phyloP scores from a whole-genome alignment of 2,888 invertebrate species.

The Nephrotoma flavescens region DNA sequence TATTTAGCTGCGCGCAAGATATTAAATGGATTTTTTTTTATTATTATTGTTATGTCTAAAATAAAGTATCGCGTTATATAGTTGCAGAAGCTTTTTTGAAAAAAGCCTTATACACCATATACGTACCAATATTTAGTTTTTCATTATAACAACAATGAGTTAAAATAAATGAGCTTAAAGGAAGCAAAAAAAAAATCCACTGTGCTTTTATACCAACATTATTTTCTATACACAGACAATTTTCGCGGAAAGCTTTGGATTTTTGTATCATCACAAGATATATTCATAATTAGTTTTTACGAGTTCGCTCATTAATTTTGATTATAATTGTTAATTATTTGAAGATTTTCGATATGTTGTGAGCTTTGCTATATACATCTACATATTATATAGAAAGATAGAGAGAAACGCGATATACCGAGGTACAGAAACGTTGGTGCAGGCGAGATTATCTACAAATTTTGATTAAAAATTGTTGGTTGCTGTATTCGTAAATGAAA shows the following conservation, averaged over 20 bases:
- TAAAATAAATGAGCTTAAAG: not conserved
- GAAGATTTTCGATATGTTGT: not conserved
- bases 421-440: not conserved
- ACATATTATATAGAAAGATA: too few relatives aligned
- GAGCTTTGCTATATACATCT: not conserved
- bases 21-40: not conserved
- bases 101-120: not conserved
- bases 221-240: not conserved
- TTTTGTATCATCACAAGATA: not conserved
- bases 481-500: not conserved
- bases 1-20: not conserved
- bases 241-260: not conserved
- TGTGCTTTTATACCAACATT: not conserved
- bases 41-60: not conserved
- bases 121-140: not conserved
- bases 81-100: not conserved
- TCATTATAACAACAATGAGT: not conserved
- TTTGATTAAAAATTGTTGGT: not conserved
- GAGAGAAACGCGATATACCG: not conserved
- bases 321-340: not conserved
- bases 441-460: not conserved
- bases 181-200: not conserved
- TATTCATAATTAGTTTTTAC: not conserved
- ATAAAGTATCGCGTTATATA: not conserved
- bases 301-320: not conserved